These are phyloP conservation scores for Semaprochilodus insignis DNA, from an alignment of 2,797 vertebrate genomes.

Conservation along the genomic window DNA sequence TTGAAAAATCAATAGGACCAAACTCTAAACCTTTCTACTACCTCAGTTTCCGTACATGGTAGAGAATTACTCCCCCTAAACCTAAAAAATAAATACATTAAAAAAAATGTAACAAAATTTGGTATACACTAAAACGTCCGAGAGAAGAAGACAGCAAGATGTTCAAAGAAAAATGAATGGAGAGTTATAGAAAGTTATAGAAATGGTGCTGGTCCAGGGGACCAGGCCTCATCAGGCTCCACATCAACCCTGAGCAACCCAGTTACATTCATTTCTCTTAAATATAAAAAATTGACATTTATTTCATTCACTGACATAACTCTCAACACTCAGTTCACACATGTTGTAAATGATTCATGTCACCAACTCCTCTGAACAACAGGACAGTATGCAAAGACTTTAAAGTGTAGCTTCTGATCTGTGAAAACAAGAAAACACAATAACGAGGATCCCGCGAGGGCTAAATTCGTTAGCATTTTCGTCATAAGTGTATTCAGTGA, in stretches of 20 bases:
- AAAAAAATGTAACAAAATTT: slow-evolving; percentile 69
- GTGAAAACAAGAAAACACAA: slow-evolving; percentile 35
- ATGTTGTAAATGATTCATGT: slow-evolving; percentile 58
- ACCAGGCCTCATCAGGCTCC: slow-evolving; percentile 85
- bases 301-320: slow-evolving; percentile 73
- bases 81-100: slow-evolving; percentile 42
- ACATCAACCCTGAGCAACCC: slow-evolving; percentile 90
- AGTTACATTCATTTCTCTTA: slow-evolving; percentile 93
- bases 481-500: slow-evolving; percentile 49
- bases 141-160: slow-evolving; percentile 78
- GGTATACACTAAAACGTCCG: slow-evolving; percentile 71
- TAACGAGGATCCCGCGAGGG: slow-evolving; percentile 30
- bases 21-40: slow-evolving; percentile 15
- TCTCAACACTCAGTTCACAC: slow-evolving; percentile 65
- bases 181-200: slow-evolving; percentile 62
- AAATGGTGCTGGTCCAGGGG: slow-evolving; percentile 73
- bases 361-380: slow-evolving; percentile 52
- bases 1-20: slow-evolving; percentile 62
- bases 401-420: slow-evolving; percentile 42
- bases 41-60: background rate
- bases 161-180: slow-evolving; percentile 69
- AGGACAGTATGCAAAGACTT: slow-evolving; percentile 57
- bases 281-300: slow-evolving; percentile 83
- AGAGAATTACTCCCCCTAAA: slow-evolving; percentile 51
- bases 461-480: slow-evolving; percentile 51